A percentile compares a stretch with the other conserved stretches of the same genome.
Evolutionary conservation across 2,888 invertebrate species (phyloP).

Genomic region (Lagria hirta): DNA sequence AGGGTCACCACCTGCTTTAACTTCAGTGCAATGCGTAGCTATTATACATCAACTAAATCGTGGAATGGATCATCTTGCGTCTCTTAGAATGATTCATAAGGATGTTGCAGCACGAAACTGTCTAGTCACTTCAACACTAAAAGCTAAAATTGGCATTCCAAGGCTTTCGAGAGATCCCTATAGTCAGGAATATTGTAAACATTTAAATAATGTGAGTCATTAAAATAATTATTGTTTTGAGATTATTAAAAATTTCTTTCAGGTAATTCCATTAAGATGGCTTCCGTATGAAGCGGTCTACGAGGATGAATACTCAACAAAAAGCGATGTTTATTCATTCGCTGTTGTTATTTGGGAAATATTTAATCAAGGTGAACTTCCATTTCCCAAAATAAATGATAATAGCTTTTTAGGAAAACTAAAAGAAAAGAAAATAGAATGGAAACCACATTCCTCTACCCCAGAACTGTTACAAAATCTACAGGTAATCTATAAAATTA

Average conservation of each 20-base stretch:
- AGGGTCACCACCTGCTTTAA: slow-evolving; percentile 62
- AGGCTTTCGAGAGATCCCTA: slow-evolving; percentile 83
- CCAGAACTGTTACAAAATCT: slow-evolving; percentile 64
- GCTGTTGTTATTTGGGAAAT: slow-evolving; percentile 91
- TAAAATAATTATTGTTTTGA: neutral
- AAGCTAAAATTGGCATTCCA: slow-evolving; percentile 80
- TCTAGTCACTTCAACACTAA: slow-evolving; percentile 77
- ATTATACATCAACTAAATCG: slow-evolving; percentile 76
- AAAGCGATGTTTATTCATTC: slow-evolving; percentile 91
- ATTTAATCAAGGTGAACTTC: slow-evolving; percentile 75
- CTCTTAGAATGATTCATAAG: slow-evolving; percentile 79
- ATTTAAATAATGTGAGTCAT: slow-evolving; percentile 69
- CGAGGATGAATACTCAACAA: slow-evolving; percentile 89
- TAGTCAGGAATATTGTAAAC: slow-evolving; percentile 85
- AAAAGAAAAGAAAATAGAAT: slow-evolving; percentile 65
- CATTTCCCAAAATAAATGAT: slow-evolving; percentile 74
- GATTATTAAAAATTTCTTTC: slow-evolving; percentile 27
- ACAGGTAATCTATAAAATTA: slow-evolving; percentile 55
- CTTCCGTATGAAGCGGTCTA: slow-evolving; percentile 84
- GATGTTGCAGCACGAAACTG: slow-evolving; percentile 93
- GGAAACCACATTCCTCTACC: slow-evolving; percentile 67
- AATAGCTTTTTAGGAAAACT: slow-evolving; percentile 69
- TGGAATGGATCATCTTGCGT: slow-evolving; percentile 78
- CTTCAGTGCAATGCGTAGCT: slow-evolving; percentile 66
- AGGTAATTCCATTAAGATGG: slow-evolving; percentile 88